Conservation (phyloP, 2,888 invertebrate species). For the Peribatodes rhomboidaria region DNA sequence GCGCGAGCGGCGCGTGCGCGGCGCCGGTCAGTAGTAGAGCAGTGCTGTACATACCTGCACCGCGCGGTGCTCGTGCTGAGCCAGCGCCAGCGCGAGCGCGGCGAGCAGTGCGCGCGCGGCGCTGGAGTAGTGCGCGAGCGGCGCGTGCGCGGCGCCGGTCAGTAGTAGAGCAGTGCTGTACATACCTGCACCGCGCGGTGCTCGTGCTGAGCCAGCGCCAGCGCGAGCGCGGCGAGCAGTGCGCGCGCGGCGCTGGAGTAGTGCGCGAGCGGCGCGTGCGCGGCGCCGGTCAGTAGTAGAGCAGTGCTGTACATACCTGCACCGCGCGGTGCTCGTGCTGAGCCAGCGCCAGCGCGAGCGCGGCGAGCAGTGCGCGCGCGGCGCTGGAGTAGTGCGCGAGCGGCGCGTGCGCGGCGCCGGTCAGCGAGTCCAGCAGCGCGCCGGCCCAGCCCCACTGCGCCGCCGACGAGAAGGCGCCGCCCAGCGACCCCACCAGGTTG, state of each 20-base stretch:
- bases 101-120: too few species aligned
- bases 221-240: slow-evolving; percentile 64
- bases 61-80: slow-evolving; percentile 46
- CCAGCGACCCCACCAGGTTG: slow-evolving; percentile 20
- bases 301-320: slow-evolving; percentile 17
- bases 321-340: slow-evolving; percentile 41
- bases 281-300: slow-evolving; percentile 53
- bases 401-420: slow-evolving; percentile 55
- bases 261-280: slow-evolving; percentile 60
- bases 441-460: slow-evolving; percentile 73
- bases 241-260: slow-evolving; percentile 60
- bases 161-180: too few species aligned
- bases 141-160: too few species aligned
- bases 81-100: too few species aligned
- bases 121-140: too few species aligned
- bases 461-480: slow-evolving; percentile 55
- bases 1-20: too few species aligned
- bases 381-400: slow-evolving; percentile 61
- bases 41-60: too few species aligned
- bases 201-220: slow-evolving; percentile 55
- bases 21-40: too few species aligned
- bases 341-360: slow-evolving; percentile 60
- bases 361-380: slow-evolving; percentile 62
- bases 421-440: slow-evolving; percentile 59
- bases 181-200: slow-evolving; percentile 16